These are phyloP conservation scores for Pantherophis alleghaniensis DNA, from an alignment of 2,797 vertebrate genomes.

Conservation along the genomic window DNA sequence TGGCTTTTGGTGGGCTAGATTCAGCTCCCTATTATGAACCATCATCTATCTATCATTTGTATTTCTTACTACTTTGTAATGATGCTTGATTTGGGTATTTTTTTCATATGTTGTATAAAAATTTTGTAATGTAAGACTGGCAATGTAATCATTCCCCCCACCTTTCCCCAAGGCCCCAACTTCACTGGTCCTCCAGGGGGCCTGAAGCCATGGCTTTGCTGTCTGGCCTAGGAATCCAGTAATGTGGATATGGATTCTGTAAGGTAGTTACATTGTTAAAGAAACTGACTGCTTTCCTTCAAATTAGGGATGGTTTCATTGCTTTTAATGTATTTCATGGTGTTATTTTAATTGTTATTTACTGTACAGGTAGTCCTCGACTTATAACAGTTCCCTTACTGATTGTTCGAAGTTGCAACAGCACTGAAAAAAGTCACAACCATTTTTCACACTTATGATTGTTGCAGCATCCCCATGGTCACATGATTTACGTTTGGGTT, in stretches of 20 bases:
- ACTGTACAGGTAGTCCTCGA: neutral
- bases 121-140: neutral
- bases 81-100: neutral
- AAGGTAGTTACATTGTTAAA: neutral
- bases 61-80: neutral
- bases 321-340: neutral
- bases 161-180: too few relatives aligned
- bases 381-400: too few relatives aligned
- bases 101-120: neutral
- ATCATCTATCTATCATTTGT: neutral
- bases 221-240: too few relatives aligned
- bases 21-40: neutral
- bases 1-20: neutral
- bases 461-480: too few relatives aligned
- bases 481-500: too few relatives aligned
- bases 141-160: neutral
- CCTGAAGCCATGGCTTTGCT: too few relatives aligned
- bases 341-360: neutral
- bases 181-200: too few relatives aligned
- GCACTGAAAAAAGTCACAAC: too few relatives aligned
- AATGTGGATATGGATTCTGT: neutral
- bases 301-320: neutral
- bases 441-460: too few relatives aligned
- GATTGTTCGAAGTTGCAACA: too few relatives aligned
- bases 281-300: neutral